Evolutionary conservation across 2,888 invertebrate species (phyloP).

Genomic region (Platycnemis pennipes): DNA sequence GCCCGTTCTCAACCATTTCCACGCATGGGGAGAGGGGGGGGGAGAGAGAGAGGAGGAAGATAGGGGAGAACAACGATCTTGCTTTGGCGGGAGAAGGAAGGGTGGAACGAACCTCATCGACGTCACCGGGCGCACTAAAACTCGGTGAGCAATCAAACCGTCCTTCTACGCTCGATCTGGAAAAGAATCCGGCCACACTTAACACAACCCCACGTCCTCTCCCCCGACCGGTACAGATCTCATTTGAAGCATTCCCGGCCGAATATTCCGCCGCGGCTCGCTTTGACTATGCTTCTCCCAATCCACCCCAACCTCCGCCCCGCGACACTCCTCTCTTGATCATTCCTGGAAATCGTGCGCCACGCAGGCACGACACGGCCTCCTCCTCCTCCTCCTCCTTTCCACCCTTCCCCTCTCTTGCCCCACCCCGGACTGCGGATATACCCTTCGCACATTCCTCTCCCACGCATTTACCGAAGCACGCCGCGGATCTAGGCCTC

Average conservation of each 20-base stretch:
- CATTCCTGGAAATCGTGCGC: no score
- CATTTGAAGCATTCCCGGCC: not conserved
- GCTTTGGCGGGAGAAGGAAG: not conserved
- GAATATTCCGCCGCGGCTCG: not conserved
- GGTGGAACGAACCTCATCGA: not conserved
- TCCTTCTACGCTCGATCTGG: not conserved
- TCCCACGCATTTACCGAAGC: no score
- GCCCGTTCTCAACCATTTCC: not conserved
- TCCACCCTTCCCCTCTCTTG: not conserved
- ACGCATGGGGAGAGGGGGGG: no score
- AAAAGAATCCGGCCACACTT: not conserved
- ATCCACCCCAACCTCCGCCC: not conserved
- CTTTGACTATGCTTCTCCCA: not conserved
- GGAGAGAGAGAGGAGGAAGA: no score
- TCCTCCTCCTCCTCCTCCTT: not conserved
- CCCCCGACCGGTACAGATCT: no score
- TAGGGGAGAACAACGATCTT: not conserved
- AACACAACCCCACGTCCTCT: not conserved
- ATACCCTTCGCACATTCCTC: no score
- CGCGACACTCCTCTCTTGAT: no score
- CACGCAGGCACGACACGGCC: not conserved
- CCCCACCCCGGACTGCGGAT: no score
- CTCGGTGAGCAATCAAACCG: slow-evolving; percentile 15
- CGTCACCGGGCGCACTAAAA: slow-evolving; percentile 3
- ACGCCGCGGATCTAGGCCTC: no score